A percentile compares a stretch with the other conserved stretches of the same genome.
Conservation (phyloP, 2,797 vertebrate genomes). For the Oreortyx pictus region DNA sequence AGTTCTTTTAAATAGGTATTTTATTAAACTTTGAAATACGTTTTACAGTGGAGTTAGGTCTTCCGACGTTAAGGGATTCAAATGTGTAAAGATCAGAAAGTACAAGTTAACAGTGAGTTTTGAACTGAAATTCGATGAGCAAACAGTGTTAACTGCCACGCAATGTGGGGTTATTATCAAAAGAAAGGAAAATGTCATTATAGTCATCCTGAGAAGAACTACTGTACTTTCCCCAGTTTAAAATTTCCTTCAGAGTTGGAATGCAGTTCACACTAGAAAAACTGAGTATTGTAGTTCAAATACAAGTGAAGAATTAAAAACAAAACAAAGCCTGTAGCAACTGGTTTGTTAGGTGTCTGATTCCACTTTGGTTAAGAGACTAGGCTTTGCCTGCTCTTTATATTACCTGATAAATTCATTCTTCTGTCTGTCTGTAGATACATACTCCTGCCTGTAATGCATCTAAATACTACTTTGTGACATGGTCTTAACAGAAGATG, state of each 20-base stretch:
- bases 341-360: neutral
- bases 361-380: neutral
- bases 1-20: neutral
- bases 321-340: neutral
- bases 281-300: neutral
- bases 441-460: neutral
- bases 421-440: neutral
- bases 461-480: neutral
- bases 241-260: neutral
- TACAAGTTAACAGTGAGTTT: neutral
- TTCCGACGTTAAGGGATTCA: neutral
- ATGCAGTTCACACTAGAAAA: neutral
- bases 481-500: neutral
- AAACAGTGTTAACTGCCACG: neutral
- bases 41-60: neutral
- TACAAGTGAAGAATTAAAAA: neutral
- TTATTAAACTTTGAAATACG: slow-evolving; percentile 25
- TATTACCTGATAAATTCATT: neutral
- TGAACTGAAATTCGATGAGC: slow-evolving; percentile 17
- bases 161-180: neutral
- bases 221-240: neutral
- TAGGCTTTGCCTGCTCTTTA: neutral
- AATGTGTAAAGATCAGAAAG: neutral
- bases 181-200: neutral
- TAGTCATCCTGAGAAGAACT: neutral